A percentile compares a stretch with the other conserved stretches of the same genome.
Conservation (phyloP, 2,113 vertebrate genomes). For the Sus scrofa region T2T-Sscrofa CM000816.6:12363501-12364000, state of each 20-base stretch:
- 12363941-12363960: background rate
- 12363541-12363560: background rate
- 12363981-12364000: background rate
- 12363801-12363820: background rate
- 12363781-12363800: background rate
- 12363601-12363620: background rate
- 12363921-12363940: background rate
- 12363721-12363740: background rate
- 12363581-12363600: background rate
- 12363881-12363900: background rate
- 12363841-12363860: background rate
- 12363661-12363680: background rate
- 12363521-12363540: background rate
- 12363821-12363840: background rate
- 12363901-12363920: background rate
- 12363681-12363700: background rate
- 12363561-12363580: fast-evolving
- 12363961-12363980: background rate
- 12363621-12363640: background rate
- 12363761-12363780: background rate
- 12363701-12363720: background rate
- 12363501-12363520: background rate
- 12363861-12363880: background rate
- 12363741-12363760: background rate
- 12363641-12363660: fast-evolving